Evolutionary conservation across 2,113 vertebrate genomes (phyloP), one percentile per base, ranked within the genome.

Genomic region (Poecile atricapillus): DNA sequence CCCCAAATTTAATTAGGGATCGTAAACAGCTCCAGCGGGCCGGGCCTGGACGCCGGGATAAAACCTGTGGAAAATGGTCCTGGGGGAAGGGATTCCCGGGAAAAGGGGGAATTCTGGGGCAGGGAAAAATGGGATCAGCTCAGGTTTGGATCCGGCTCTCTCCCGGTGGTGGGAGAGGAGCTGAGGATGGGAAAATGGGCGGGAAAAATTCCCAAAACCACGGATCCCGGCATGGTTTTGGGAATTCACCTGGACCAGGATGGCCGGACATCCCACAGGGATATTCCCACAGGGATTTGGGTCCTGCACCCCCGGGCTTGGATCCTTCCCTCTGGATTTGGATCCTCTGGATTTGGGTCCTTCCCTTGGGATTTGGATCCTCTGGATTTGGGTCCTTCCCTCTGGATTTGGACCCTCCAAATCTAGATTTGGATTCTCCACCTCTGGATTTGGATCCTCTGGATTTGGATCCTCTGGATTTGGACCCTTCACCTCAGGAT

Each of bases 201-300:
- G 4, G 53, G 52, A 3, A 28, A 78, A 79, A 53, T 39, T 39
- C 39, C 39, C 39, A 39, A 39, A 39, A 39, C 10, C 39, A 39
- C 4, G 7, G 49, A 43, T 35, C 9, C 60, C 1, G 17, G 37
- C 0, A 2, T 5, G 76, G 59, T 1, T 43, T 78, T n/a, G 75
- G 60, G 60, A 44, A 35, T 15, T n/a, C 14, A 3, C 15, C 3
- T 1, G 59, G 37, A 31, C 2, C 30, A 5, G 37, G 59, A 22
- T 3, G 59, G 75, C 10, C 0, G 1, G 47, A 7, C 3, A 43
- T n/a, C 31, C 37, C 6, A 3, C 11, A 6, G 75, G 75, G 23
- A 63, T 63, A 4, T 2, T 9, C 10, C 3, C 39, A 12, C 39
- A 39, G 16, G 64, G 64, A 18, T 67, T 25, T 6, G 31, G 64